Percentiles rank a stretch among this genome's conserved stretches.
Evolutionary conservation across 2,797 vertebrate species (phyloP).

Genomic region (Spea hammondii): DNA sequence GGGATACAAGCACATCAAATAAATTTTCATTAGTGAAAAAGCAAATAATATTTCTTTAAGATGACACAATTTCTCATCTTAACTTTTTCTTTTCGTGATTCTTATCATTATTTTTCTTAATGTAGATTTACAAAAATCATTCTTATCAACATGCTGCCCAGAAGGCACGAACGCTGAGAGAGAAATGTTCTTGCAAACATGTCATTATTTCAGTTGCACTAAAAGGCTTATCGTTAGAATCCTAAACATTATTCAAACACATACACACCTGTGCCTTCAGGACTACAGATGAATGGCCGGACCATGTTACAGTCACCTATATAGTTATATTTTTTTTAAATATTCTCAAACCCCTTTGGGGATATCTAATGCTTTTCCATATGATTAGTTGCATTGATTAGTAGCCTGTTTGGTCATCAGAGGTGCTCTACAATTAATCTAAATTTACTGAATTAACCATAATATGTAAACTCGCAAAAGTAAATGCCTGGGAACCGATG

Average conservation of each 20-base stretch:
- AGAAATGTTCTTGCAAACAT: constrained; percentile 19
- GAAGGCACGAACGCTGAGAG: constrained; percentile 6
- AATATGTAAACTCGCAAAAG: no score
- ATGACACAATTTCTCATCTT: constrained; percentile 19
- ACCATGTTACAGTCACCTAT: not conserved
- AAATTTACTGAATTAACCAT: no score
- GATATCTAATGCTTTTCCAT: no score
- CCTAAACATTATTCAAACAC: constrained; percentile 12
- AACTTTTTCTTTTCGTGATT: constrained; percentile 14
- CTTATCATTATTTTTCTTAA: constrained; percentile 11
- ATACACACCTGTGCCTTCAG: not conserved
- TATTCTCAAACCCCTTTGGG: no score
- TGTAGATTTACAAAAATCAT: constrained; percentile 13
- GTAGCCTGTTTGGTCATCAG: no score
- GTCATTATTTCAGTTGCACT: not conserved
- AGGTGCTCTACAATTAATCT: no score
- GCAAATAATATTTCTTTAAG: not conserved
- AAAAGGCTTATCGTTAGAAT: constrained; percentile 20
- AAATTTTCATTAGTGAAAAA: not conserved
- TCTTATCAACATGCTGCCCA: constrained; percentile 12
- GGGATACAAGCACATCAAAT: no score
- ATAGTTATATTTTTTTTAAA: no score
- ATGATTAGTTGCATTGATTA: no score
- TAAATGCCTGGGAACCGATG: not conserved
- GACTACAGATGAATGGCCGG: not conserved